A percentile compares a stretch with the other conserved stretches of the same genome.
phyloP scores from a whole-genome alignment of 1,140 invertebrate species.

The Choristoneura fumiferana region DNA sequence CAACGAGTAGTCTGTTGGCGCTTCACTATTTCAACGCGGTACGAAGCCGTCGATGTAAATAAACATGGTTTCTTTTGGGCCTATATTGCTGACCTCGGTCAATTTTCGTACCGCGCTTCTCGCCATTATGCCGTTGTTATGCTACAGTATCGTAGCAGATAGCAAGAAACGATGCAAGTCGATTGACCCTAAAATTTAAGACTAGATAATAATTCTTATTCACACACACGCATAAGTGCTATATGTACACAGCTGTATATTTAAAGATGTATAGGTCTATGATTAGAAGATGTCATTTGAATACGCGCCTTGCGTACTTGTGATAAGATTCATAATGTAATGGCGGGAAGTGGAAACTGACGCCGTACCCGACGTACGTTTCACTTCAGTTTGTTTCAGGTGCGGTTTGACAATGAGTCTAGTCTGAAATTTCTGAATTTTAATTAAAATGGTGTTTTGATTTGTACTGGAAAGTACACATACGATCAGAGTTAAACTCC shows the following conservation, averaged over 20 bases:
- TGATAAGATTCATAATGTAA: conserved; percentile 44
- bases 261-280: conserved; percentile 45
- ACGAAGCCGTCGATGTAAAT: conserved; percentile 71
- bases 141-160: not conserved
- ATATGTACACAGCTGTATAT: conserved; percentile 61
- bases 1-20: conserved; percentile 60
- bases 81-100: conserved; percentile 65
- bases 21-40: conserved; percentile 55
- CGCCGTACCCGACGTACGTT: conserved; percentile 49
- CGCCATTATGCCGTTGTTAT: not conserved
- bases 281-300: conserved; percentile 28
- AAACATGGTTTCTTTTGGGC: conserved; percentile 58
- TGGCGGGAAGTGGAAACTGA: conserved; percentile 31
- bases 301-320: conserved; percentile 37
- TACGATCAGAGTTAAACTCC: no score
- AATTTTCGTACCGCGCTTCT: conserved; percentile 33
- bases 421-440: conserved; percentile 14
- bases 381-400: conserved; percentile 21
- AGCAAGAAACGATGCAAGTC: not conserved
- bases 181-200: conserved; percentile 16
- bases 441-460: not conserved
- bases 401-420: conserved; percentile 35
- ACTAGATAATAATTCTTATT: conserved; percentile 24
- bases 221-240: conserved; percentile 40
- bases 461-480: no score